Conservation (phyloP, 2,888 invertebrate genomes). For the Drosophila emarginata region DNA sequence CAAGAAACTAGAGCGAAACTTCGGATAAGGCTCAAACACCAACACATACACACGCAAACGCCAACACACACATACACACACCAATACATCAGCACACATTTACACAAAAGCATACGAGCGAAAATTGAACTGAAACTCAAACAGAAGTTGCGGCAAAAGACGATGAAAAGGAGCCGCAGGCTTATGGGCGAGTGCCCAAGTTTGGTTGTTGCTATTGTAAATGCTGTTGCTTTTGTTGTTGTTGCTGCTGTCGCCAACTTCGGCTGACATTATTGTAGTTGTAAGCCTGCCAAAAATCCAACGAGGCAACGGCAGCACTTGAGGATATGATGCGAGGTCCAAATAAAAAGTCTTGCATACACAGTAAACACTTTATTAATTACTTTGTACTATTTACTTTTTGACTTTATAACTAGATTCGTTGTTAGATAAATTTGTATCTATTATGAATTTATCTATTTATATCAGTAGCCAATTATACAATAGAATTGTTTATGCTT, state of each 20-base stretch:
- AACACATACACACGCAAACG: background rate
- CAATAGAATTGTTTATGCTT: no score
- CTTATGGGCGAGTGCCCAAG: constrained; percentile 22
- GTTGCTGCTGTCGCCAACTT: constrained; percentile 59
- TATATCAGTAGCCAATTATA: no score
- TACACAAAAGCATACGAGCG: constrained; percentile 22
- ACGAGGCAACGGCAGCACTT: constrained; percentile 25
- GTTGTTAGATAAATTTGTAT: no score
- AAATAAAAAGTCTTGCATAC: background rate
- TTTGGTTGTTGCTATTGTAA: constrained; percentile 26
- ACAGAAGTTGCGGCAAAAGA: constrained; percentile 34
- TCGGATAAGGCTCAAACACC: constrained; percentile 53
- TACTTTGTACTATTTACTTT: no score
- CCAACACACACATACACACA: constrained; percentile 22
- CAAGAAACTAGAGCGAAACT: constrained; percentile 52
- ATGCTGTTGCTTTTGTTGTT: constrained; percentile 18
- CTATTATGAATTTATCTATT: no score
- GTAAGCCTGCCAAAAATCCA: constrained; percentile 52
- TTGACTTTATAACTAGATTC: no score
- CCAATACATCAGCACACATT: constrained; percentile 18
- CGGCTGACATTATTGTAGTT: constrained; percentile 66
- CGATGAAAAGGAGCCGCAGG: constrained; percentile 8
- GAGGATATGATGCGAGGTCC: background rate
- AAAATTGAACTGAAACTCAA: constrained; percentile 68
- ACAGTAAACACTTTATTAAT: no score